A percentile compares a stretch with the other conserved stretches of the same genome.
phyloP scores from a whole-genome alignment of 2,888 invertebrate genomes.

The Globia sparganii region DNA sequence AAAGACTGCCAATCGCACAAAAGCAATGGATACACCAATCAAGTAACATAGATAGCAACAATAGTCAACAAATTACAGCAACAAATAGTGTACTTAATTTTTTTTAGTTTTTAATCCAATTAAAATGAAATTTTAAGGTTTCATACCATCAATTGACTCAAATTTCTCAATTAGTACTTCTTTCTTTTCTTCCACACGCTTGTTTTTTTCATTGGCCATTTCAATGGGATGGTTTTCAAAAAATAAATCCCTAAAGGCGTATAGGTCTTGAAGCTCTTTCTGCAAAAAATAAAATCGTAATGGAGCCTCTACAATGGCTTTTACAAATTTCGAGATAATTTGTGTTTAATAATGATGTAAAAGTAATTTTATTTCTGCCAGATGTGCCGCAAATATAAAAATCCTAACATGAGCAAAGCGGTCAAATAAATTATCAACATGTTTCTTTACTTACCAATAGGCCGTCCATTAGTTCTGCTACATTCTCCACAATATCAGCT shows the following conservation, averaged over 20 bases:
- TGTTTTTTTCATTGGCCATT: constrained; percentile 92
- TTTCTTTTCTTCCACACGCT: constrained; percentile 92
- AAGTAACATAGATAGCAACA: not conserved
- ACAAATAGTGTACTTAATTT: not conserved
- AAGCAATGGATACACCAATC: not conserved
- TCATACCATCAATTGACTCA: constrained; percentile 92
- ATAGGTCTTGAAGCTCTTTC: constrained; percentile 92
- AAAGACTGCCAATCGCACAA: not conserved
- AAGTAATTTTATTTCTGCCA: not conserved
- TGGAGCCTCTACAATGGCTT: not conserved
- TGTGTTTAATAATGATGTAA: not conserved
- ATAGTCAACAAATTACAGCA: not conserved
- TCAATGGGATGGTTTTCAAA: constrained; percentile 94
- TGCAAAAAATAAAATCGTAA: constrained; percentile 78
- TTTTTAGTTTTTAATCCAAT: not conserved
- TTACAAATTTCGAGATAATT: not conserved
- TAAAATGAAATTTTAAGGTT: not conserved
- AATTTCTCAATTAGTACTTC: constrained; percentile 91
- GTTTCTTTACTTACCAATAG: constrained; percentile 74
- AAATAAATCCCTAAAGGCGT: constrained; percentile 93
- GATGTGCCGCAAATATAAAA: not conserved
- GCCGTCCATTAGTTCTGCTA: constrained; percentile 77
- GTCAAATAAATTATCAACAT: constrained; percentile 21
- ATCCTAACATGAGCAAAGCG: not conserved
- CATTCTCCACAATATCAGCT: constrained; percentile 76